These are phyloP conservation scores for Mustela nigripes DNA, from an alignment of 2,113 vertebrate genomes.

Conservation along the genomic window DNA sequence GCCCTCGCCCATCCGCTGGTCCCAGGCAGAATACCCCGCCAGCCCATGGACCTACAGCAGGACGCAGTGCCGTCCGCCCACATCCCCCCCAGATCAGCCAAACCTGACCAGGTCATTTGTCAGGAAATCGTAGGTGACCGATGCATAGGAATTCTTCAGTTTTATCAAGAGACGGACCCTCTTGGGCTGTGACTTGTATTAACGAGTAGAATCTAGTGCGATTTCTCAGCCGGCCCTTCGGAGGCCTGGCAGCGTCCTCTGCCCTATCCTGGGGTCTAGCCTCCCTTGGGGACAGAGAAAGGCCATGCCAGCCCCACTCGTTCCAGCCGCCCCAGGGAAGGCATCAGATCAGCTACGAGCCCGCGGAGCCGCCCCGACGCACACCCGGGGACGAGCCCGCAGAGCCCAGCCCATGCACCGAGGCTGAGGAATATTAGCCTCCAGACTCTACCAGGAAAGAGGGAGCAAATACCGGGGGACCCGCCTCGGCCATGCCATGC, in stretches of 20 bases:
- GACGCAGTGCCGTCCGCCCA: no score
- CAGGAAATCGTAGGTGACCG: not conserved
- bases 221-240: not conserved
- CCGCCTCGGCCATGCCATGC: not conserved
- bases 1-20: not conserved
- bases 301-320: not conserved
- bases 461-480: no score
- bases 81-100: not conserved
- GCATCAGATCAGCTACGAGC: not conserved
- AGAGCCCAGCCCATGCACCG: no score
- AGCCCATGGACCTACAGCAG: not conserved
- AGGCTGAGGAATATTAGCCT: not conserved
- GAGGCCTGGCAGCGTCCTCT: not conserved
- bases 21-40: not conserved
- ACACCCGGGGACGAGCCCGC: rapidly evolving
- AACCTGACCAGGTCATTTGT: not conserved
- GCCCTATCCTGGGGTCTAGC: not conserved
- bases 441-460: not conserved
- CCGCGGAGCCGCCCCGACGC: rapidly evolving
- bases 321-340: not conserved
- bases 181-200: not conserved
- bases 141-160: not conserved
- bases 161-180: not conserved
- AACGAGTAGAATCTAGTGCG: not conserved
- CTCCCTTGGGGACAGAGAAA: not conserved